Evolutionary conservation across 1,140 invertebrate species (phyloP).

Genomic region (Euwallacea similis): DNA sequence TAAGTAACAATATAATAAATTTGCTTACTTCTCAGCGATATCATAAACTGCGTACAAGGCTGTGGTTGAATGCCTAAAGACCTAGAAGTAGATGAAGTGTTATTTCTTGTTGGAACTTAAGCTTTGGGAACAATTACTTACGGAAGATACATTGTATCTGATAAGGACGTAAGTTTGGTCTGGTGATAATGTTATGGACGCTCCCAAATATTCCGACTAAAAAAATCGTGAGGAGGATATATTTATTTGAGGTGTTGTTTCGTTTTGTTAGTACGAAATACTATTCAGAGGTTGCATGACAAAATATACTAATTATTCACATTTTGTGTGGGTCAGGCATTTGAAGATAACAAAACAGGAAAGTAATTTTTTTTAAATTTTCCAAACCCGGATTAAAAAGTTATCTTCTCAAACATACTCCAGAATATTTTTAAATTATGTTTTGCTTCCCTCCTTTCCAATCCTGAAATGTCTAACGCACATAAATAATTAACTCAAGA

Average conservation of each 20-base stretch:
- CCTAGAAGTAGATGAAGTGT: constrained; percentile 8
- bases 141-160: constrained; percentile 55
- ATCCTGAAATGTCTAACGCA: too few relatives aligned
- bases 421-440: too few relatives aligned
- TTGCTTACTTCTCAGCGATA: constrained; percentile 57
- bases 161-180: constrained; percentile 56
- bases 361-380: too few relatives aligned
- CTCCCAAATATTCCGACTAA: constrained; percentile 38
- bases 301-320: too few relatives aligned
- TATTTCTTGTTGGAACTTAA: not conserved
- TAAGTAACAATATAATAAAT: too few relatives aligned
- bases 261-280: not conserved
- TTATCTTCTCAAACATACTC: too few relatives aligned
- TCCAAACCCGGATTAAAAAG: too few relatives aligned
- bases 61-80: constrained; percentile 63
- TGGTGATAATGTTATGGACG: constrained; percentile 50
- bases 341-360: too few relatives aligned
- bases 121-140: constrained; percentile 43
- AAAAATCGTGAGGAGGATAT: constrained; percentile 22
- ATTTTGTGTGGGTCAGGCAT: too few relatives aligned
- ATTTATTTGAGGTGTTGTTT: not conserved
- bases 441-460: too few relatives aligned
- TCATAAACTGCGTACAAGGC: constrained; percentile 62
- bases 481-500: too few relatives aligned
- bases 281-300: not conserved